These are phyloP conservation scores for Chesias legatella DNA, from an alignment of 2,888 invertebrate genomes.

Conservation along the genomic window DNA sequence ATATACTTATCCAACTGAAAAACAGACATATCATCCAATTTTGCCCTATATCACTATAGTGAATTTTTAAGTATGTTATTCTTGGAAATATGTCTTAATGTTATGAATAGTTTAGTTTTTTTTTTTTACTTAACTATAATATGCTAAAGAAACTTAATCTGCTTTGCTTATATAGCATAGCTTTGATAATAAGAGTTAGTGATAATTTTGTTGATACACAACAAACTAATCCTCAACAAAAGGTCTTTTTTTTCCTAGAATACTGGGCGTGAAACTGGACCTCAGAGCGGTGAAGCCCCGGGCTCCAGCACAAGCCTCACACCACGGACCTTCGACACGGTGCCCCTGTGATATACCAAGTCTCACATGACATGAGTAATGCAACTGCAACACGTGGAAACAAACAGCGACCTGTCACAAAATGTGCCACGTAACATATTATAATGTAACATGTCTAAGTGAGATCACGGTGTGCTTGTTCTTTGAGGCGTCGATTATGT, in stretches of 20 bases:
- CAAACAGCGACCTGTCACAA: constrained; percentile 17
- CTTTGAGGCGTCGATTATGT: constrained; percentile 5
- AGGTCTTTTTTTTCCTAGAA: constrained; percentile 60
- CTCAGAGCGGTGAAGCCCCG: constrained; percentile 82
- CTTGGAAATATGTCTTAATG: no score
- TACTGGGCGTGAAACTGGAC: constrained; percentile 76
- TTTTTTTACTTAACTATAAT: no score
- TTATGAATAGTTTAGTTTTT: no score
- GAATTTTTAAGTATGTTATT: no score
- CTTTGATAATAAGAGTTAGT: no score
- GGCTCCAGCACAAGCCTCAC: constrained; percentile 79
- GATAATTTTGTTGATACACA: not conserved
- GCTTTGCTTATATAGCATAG: no score
- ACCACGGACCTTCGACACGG: constrained; percentile 63
- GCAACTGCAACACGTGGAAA: constrained; percentile 24
- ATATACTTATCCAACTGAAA: no score
- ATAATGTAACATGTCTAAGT: constrained; percentile 7
- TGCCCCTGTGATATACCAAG: constrained; percentile 70
- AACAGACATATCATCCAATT: no score
- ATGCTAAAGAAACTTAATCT: no score
- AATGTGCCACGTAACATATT: not conserved
- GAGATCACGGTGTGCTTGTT: constrained; percentile 10
- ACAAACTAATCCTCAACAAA: not conserved
- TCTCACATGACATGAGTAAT: constrained; percentile 59
- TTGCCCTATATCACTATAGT: no score